These are phyloP conservation scores for Piaya cayana DNA, from an alignment of 2,113 vertebrate species.

Conservation along the genomic window DNA sequence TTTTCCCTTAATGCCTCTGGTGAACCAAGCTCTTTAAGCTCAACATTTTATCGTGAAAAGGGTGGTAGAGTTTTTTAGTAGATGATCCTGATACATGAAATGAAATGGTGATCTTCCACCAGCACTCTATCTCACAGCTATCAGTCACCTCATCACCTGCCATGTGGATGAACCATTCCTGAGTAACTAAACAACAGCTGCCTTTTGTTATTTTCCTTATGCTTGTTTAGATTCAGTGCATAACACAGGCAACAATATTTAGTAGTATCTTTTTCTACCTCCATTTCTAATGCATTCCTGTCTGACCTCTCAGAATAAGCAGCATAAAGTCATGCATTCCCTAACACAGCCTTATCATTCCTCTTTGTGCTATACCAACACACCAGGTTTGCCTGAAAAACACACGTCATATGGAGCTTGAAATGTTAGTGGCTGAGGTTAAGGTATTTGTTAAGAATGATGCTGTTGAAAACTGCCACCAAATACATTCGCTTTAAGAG, in stretches of 20 bases:
- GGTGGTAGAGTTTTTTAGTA: neutral
- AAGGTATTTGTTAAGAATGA: neutral
- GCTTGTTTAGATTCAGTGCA: neutral
- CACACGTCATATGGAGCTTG: neutral
- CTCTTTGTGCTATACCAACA: neutral
- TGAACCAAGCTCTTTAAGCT: neutral
- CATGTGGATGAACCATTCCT: neutral
- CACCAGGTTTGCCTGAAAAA: neutral
- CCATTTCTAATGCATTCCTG: neutral
- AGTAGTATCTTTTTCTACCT: neutral
- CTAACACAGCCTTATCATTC: neutral
- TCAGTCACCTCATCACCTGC: neutral
- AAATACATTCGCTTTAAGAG: neutral
- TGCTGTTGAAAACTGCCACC: neutral
- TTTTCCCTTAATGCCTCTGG: neutral
- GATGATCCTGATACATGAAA: neutral
- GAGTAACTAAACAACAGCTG: neutral
- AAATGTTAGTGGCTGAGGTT: neutral
- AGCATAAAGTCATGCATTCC: neutral
- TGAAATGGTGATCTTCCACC: accelerated
- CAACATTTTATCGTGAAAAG: neutral
- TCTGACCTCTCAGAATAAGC: neutral
- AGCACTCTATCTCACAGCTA: neutral
- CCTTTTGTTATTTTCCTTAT: neutral
- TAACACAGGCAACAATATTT: neutral